Percentiles rank a stretch among this genome's conserved stretches.
Evolutionary conservation across 2,113 vertebrate species (phyloP).

Genomic region (Laterallus jamaicensis): DNA sequence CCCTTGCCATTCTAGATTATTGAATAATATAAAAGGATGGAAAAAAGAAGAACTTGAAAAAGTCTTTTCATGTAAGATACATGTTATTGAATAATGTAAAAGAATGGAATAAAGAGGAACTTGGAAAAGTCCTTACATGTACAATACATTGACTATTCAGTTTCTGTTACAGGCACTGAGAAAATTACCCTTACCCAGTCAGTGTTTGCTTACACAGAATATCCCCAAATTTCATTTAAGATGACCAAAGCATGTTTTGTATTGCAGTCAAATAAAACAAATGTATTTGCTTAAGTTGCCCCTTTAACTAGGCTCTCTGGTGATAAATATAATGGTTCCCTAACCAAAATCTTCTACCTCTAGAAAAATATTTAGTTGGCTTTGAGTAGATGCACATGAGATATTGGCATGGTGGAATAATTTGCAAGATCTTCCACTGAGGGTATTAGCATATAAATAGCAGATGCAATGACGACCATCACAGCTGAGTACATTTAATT

Average conservation of each 20-base stretch:
- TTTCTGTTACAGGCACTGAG: neutral
- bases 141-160: neutral
- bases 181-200: neutral
- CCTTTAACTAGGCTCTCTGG: neutral
- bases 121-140: neutral
- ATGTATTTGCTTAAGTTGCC: neutral
- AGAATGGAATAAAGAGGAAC: neutral
- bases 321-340: conserved; percentile 49
- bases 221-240: neutral
- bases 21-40: neutral
- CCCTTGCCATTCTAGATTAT: too few relatives aligned
- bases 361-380: conserved; percentile 73
- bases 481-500: conserved; percentile 99
- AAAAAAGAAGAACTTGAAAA: neutral
- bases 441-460: conserved; percentile 99
- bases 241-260: neutral
- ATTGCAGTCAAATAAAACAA: neutral
- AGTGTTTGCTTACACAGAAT: neutral
- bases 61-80: neutral
- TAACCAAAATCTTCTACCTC: conserved; percentile 52
- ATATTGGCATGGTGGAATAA: conserved; percentile 94
- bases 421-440: conserved; percentile 95
- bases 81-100: neutral
- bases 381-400: conserved; percentile 88
- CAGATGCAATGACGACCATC: conserved; percentile 94